Evolutionary conservation across 1,140 invertebrate species (phyloP).

Genomic region (Teleogryllus occipitalis): DNA sequence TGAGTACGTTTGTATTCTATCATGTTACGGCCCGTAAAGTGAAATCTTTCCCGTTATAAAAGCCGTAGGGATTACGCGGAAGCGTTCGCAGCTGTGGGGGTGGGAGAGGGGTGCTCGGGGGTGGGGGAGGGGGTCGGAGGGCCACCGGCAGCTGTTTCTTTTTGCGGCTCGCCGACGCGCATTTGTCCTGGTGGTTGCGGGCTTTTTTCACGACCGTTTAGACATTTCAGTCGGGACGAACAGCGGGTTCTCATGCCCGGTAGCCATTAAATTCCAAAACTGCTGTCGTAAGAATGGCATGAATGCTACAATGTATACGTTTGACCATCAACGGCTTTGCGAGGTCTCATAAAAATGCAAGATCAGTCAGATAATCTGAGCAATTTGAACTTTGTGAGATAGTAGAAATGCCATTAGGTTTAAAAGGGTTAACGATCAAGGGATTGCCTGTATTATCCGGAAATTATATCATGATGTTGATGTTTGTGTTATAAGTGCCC

Average conservation of each 20-base stretch:
- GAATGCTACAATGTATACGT: too few species aligned
- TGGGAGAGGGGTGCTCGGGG: too few species aligned
- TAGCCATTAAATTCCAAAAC: not conserved
- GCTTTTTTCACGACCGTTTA: not conserved
- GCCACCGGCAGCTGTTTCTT: not conserved
- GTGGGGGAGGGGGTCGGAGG: not conserved
- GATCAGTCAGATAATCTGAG: too few species aligned
- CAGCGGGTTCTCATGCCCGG: not conserved
- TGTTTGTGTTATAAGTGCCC: too few species aligned
- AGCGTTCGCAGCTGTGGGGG: not conserved
- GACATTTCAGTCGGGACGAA: not conserved
- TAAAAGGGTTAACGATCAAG: too few species aligned
- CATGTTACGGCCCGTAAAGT: slow-evolving; percentile 2
- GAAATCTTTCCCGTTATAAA: not conserved
- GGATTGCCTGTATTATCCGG: too few species aligned
- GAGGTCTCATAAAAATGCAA: too few species aligned
- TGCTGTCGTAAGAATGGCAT: not conserved
- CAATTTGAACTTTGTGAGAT: too few species aligned
- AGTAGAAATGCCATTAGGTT: too few species aligned
- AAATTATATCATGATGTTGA: too few species aligned
- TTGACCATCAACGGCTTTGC: too few species aligned
- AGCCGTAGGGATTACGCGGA: not conserved
- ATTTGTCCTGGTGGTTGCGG: not conserved
- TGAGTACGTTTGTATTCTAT: slow-evolving; percentile 4
- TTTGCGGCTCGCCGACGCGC: not conserved